Evolutionary conservation across 2,113 vertebrate species (phyloP).

Genomic region (Laticauda laticaudata): DNA sequence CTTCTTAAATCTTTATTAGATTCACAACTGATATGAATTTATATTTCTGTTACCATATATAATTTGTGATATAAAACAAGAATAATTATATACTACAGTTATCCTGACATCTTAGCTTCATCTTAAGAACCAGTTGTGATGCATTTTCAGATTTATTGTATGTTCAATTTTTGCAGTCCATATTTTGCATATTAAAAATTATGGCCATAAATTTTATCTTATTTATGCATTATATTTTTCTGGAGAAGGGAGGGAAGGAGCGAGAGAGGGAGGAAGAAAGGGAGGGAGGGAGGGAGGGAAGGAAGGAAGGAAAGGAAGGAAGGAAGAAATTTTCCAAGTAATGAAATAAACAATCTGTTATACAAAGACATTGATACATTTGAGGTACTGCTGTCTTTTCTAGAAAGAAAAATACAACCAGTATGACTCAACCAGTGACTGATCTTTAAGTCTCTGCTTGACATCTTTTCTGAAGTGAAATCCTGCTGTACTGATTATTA

Average conservation of each 20-base stretch:
- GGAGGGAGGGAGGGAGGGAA: too few species aligned
- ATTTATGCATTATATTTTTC: background rate
- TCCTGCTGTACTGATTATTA: background rate
- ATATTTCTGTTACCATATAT: background rate
- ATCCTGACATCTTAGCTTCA: background rate
- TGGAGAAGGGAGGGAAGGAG: background rate
- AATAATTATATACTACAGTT: background rate
- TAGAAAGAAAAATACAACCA: constrained; percentile 29
- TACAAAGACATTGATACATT: constrained; percentile 16
- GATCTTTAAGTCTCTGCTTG: constrained; percentile 22
- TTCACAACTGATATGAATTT: background rate
- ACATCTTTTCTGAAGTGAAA: constrained; percentile 22
- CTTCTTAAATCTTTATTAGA: background rate
- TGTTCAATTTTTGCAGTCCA: background rate
- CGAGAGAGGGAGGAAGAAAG: too few species aligned
- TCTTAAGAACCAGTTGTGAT: background rate
- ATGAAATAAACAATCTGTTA: constrained; percentile 1
- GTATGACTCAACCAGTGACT: constrained; percentile 23
- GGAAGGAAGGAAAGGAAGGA: too few species aligned
- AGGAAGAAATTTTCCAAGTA: background rate
- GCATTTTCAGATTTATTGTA: background rate
- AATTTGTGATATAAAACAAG: background rate
- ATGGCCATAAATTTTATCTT: background rate
- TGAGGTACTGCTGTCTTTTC: constrained; percentile 13
- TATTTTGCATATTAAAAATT: background rate